Conservation (phyloP, 2,797 vertebrate species). For the Cyclopterus lumpus region DNA sequence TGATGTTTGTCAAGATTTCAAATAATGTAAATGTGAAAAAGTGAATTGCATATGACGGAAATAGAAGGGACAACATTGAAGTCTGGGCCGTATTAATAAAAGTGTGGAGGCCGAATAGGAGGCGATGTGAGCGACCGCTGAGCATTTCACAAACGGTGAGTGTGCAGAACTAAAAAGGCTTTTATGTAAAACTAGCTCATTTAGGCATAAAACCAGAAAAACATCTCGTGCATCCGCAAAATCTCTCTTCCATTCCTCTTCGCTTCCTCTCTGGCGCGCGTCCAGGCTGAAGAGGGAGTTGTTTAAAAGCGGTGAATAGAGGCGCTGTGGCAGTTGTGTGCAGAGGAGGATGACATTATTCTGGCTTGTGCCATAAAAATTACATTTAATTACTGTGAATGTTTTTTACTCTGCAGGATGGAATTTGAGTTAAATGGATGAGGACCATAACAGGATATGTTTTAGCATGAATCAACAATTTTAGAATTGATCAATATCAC, state of each 20-base stretch:
- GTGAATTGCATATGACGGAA: background rate
- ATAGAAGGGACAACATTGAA: slow-evolving; percentile 12
- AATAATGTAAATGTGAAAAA: background rate
- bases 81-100: slow-evolving; percentile 23
- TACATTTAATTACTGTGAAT: slow-evolving; percentile 45
- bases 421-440: slow-evolving; percentile 38
- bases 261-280: slow-evolving; percentile 19
- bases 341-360: slow-evolving; percentile 30
- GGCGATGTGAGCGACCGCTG: slow-evolving; percentile 24
- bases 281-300: slow-evolving; percentile 36
- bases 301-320: slow-evolving; percentile 40
- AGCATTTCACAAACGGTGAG: slow-evolving; percentile 31
- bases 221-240: slow-evolving; percentile 38
- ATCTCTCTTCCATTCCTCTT: slow-evolving; percentile 17
- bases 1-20: background rate
- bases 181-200: slow-evolving; percentile 61
- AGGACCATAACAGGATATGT: background rate
- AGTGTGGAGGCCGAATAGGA: slow-evolving; percentile 34
- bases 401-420: slow-evolving; percentile 16
- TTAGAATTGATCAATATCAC: background rate
- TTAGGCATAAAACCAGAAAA: slow-evolving; percentile 45
- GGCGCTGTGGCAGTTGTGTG: slow-evolving; percentile 36
- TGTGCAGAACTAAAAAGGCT: slow-evolving; percentile 40
- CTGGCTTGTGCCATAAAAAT: slow-evolving; percentile 38
- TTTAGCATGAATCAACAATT: slow-evolving; percentile 19